Base-by-base conservation (phyloP, 1,140 invertebrate species). In the Drosophila orosa region DNA sequence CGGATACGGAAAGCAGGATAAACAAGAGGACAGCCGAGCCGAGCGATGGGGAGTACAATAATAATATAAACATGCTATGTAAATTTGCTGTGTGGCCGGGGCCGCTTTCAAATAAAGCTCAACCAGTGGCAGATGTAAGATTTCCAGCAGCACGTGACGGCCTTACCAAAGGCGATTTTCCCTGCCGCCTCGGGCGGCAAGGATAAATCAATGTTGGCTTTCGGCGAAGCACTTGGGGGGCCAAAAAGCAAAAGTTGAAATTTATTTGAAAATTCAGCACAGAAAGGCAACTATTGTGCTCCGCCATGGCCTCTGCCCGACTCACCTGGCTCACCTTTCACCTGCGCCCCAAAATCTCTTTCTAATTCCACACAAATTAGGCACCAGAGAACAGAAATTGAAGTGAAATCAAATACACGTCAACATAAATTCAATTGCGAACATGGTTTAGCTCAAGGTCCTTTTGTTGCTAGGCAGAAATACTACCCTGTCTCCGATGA, bases 161-260 rank as follows among this genome's bases (percentile, higher is more conserved):
- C 25, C 62, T 79, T 67, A 76, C 50, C 57, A 40, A 57, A 60
- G 68, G 66, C 40, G 19, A 27, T 24, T 33, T 9, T 12, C 27
- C 5, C 60, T 24, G 8, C 31, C 13, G 9, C 9, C 27, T 19
- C 24, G 29, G 31, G 35, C 17, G 35, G 35, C 39, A 54, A 35
- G 65, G n/a, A 65, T 87, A 81, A 85, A 81, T 85, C 81, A 77
- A 50, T 61, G 40, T 68, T 60, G 48, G 56, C 47, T 47, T 48
- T 48, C 56, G 33, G 12, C 9, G 9, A 59, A 55, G 12, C 54
- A 54, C 39, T 31, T 29, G 24, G 52, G 17, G 29, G 15, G 19
- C 24, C 37, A 13, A 57, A 29, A 33, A 31, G 54, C 8, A 33
- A 52, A 74, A 55, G 44, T 61, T 58, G 27, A 60, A 68, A 60